Base-by-base conservation (phyloP, 2,888 invertebrate genomes). In the Stictocephala bisonia region DNA sequence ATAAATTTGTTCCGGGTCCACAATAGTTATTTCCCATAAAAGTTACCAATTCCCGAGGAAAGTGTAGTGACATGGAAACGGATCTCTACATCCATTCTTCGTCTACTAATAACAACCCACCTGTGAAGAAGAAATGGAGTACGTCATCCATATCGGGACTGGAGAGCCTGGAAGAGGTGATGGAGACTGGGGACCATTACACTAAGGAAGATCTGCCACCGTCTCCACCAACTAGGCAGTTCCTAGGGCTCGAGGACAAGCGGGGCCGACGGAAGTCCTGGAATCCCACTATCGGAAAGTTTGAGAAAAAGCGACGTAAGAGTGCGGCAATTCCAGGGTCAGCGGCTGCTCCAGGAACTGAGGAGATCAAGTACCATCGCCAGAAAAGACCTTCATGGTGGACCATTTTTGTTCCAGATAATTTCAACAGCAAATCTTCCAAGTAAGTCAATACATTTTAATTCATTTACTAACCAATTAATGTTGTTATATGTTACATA, bases 351-450 rank as follows among this genome's bases (percentile, higher is more conserved):
- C 76, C 85, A 85, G 22, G 86, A 87, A 73, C 84, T 85, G 60
- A 86, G 85, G 80, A 85, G 51, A 86, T 85, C 80, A 82, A 70
- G 82, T 88, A 86, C 81, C 85, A 86, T 41, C 85, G 90, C 27
- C 90, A 93, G 83, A 93, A 93, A 83, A 86, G 93, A 76, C 90
- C 91, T 41, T 94, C 93, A 41, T 95, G 94, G 94, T 95, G 94
- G 94, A 94, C 93, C 83, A 93, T 94, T 77, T 93, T 94, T 83
- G 91, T 92, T 53, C 91, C 92, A 64, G 93, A 94, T 80, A 72
- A 78, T 41, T 75, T 73, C 20, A 31, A 51, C 24, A 13, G n/a
- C 26, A 64, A 64, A 64, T 44, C 56, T 20, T 44, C 24, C 66
- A 75, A 77, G 77, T 72, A 76, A 76, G 78, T 78, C 76, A 76